phyloP scores from a whole-genome alignment of 2,888 invertebrate genomes.

The Dermolepida albohirtum region DNA sequence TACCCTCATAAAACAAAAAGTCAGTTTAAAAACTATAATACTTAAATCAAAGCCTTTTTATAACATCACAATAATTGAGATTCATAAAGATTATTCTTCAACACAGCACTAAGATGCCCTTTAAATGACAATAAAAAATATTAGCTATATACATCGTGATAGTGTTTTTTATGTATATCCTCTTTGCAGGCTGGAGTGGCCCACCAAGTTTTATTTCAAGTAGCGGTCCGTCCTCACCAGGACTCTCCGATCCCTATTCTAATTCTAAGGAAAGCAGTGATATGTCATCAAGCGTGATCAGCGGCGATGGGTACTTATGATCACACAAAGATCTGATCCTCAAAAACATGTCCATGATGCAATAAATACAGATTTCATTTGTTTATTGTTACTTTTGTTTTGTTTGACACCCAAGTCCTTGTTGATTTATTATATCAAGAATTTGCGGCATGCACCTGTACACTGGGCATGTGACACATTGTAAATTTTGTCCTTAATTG shows the following conservation, averaged over 20 bases:
- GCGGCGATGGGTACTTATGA: constrained; percentile 71
- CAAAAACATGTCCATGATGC: constrained; percentile 40
- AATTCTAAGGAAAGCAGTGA: constrained; percentile 71
- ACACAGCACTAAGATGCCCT: too few relatives aligned
- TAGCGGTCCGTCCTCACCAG: constrained; percentile 85
- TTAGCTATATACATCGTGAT: neutral
- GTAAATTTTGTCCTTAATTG: neutral
- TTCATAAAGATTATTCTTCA: too few relatives aligned
- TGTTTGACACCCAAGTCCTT: constrained; percentile 38
- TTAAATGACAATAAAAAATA: neutral
- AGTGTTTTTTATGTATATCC: neutral
- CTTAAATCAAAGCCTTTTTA: too few relatives aligned
- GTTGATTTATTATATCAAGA: constrained; percentile 15
- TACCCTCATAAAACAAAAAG: too few relatives aligned
- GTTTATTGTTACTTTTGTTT: constrained; percentile 43
- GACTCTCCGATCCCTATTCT: constrained; percentile 71
- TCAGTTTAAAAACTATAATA: too few relatives aligned
- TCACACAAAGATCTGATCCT: constrained; percentile 46
- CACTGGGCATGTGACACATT: constrained; percentile 10
- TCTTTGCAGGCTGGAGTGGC: constrained; percentile 79
- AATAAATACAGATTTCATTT: constrained; percentile 43
- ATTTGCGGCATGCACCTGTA: constrained; percentile 15
- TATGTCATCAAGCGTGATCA: constrained; percentile 72
- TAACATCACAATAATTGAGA: too few relatives aligned
- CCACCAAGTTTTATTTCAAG: constrained; percentile 86